Percentiles rank a stretch among this genome's conserved stretches.
phyloP scores from a whole-genome alignment of 2,797 vertebrate species.

The Synaphobranchus kaupii region DNA sequence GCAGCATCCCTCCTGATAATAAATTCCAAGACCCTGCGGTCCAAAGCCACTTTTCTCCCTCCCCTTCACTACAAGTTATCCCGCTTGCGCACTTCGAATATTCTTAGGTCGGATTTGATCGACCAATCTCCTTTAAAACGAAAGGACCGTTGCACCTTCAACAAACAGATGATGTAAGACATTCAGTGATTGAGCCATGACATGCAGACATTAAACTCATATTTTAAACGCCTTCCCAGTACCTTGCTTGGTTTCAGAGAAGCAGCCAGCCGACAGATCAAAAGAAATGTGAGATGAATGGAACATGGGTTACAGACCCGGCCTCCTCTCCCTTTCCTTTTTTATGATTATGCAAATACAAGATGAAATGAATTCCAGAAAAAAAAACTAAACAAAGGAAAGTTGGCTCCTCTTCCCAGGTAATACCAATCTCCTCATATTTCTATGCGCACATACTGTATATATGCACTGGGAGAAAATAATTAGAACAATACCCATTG shows the following conservation, averaged over 20 bases:
- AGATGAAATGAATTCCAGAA: conserved; percentile 1
- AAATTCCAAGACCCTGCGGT: neutral
- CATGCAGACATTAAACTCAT: neutral
- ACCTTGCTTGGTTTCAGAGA: neutral
- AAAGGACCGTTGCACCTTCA: neutral
- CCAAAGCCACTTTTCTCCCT: neutral
- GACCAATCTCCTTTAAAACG: neutral
- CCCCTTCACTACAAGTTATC: neutral
- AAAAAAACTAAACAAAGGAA: neutral
- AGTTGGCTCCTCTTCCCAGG: neutral
- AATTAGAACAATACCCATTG: conserved; percentile 10
- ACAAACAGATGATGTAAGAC: neutral
- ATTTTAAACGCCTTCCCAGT: neutral
- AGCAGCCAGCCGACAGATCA: neutral
- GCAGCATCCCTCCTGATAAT: neutral
- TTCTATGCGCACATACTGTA: neutral
- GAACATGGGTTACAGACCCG: neutral
- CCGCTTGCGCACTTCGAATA: neutral
- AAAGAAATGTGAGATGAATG: neutral
- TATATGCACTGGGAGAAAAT: neutral
- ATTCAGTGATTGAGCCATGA: neutral
- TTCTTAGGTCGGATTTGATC: neutral
- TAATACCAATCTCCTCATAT: neutral
- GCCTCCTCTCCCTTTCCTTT: neutral
- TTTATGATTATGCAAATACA: conserved; percentile 15